Evolutionary conservation across 1,140 invertebrate genomes (phyloP).

Genomic region (Orchestia grillus): DNA sequence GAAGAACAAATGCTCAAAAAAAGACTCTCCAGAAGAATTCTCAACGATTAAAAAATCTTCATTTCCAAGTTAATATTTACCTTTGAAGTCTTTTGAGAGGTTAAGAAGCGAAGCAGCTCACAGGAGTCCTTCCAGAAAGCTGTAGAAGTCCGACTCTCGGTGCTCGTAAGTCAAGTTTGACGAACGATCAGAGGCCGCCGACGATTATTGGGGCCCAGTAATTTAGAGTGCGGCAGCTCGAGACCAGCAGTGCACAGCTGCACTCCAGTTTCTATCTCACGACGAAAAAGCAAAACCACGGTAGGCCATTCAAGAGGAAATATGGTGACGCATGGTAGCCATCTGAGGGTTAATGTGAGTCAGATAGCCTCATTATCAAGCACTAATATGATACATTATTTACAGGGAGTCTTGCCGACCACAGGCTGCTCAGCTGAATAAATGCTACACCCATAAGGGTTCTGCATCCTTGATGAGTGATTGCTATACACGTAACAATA

Average conservation of each 20-base stretch:
- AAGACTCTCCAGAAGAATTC: neutral
- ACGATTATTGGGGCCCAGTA: slow-evolving; percentile 43
- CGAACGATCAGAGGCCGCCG: slow-evolving; percentile 35
- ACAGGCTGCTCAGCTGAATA: neutral
- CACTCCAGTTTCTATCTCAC: neutral
- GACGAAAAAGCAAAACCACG: slow-evolving; percentile 33
- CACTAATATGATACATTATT: slow-evolving; percentile 19
- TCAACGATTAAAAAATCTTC: neutral
- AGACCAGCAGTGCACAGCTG: neutral
- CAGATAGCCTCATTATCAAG: slow-evolving; percentile 25
- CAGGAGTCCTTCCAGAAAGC: neutral
- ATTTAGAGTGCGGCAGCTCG: slow-evolving; percentile 14
- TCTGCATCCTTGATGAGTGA: neutral
- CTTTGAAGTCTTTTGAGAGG: neutral
- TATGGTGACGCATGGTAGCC: slow-evolving; percentile 41
- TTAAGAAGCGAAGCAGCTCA: neutral
- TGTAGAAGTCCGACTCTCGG: neutral
- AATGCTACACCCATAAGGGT: neutral
- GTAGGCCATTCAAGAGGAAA: slow-evolving; percentile 38
- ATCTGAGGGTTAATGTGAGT: slow-evolving; percentile 25
- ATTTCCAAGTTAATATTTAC: neutral
- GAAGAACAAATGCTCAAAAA: no score
- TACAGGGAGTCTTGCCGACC: neutral
- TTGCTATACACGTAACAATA: neutral
- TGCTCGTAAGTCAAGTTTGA: slow-evolving; percentile 31